Evolutionary conservation across 2,113 vertebrate genomes (phyloP).

Genomic region (Hipposideros armiger): DNA sequence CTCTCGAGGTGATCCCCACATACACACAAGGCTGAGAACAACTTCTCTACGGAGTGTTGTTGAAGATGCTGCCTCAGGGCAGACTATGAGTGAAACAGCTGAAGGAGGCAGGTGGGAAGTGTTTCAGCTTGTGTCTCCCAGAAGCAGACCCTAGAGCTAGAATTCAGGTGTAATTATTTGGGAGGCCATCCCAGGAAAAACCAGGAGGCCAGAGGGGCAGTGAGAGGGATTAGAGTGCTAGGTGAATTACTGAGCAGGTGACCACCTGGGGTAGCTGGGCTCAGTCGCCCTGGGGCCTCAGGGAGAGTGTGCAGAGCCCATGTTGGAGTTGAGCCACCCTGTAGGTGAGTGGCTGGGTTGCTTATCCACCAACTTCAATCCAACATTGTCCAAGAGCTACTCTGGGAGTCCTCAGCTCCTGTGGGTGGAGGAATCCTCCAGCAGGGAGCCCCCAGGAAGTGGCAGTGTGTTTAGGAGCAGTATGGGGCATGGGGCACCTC

Average conservation of each 20-base stretch:
- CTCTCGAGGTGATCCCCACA: background rate
- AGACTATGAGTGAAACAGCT: background rate
- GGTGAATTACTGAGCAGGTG: background rate
- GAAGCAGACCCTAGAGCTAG: background rate
- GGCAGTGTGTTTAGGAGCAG: background rate
- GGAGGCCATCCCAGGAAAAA: background rate
- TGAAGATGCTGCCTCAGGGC: background rate
- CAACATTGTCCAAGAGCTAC: background rate
- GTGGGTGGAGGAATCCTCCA: background rate
- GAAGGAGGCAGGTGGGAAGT: background rate
- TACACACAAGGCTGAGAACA: background rate
- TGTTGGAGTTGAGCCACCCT: too few species aligned
- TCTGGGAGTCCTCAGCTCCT: background rate
- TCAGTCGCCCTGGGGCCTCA: background rate
- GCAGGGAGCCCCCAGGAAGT: background rate
- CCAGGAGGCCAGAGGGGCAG: background rate
- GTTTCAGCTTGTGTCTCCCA: background rate
- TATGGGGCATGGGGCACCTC: background rate
- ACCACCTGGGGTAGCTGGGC: background rate
- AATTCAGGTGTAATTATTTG: background rate
- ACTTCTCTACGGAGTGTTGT: background rate
- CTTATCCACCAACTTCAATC: background rate
- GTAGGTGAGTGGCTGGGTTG: background rate
- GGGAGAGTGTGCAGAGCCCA: background rate
- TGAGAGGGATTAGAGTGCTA: background rate